Evolutionary conservation across 2,113 vertebrate genomes (phyloP).

Genomic region (Gallinago media): DNA sequence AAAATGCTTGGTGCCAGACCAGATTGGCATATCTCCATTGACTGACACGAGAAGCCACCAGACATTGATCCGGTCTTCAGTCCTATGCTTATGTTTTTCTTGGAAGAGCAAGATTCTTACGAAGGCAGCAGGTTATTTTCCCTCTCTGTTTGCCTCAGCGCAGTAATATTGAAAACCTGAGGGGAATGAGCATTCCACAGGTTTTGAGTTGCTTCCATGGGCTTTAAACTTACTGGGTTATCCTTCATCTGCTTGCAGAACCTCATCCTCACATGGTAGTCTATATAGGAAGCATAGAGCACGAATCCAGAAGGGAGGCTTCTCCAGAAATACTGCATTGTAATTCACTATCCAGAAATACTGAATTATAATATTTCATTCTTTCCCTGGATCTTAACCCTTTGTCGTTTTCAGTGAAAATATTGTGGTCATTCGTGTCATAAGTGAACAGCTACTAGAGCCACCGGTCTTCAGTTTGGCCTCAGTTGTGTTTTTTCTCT

Average conservation of each 20-base stretch:
- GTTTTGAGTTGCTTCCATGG: background rate
- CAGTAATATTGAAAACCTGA: background rate
- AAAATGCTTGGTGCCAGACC: conserved; percentile 38
- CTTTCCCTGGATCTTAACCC: background rate
- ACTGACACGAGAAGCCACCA: conserved; percentile 26
- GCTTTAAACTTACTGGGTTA: background rate
- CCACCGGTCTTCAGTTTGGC: background rate
- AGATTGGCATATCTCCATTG: conserved; percentile 24
- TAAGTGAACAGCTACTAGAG: background rate
- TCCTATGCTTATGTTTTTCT: background rate
- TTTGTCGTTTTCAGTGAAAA: background rate
- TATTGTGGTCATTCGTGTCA: background rate
- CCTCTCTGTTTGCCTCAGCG: background rate
- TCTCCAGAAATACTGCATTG: background rate
- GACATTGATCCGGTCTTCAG: background rate
- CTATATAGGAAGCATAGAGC: background rate
- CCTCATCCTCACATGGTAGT: background rate
- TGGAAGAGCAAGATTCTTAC: background rate
- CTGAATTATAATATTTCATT: background rate
- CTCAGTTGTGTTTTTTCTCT: background rate
- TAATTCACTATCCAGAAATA: background rate
- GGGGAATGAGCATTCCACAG: background rate
- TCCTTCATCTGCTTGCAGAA: background rate
- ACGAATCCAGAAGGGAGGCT: background rate
- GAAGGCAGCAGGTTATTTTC: background rate